Evolutionary conservation across 2,797 vertebrate genomes (phyloP), one percentile per base, ranked within the genome.

Genomic region (Scolopax bukidnonensis): DNA sequence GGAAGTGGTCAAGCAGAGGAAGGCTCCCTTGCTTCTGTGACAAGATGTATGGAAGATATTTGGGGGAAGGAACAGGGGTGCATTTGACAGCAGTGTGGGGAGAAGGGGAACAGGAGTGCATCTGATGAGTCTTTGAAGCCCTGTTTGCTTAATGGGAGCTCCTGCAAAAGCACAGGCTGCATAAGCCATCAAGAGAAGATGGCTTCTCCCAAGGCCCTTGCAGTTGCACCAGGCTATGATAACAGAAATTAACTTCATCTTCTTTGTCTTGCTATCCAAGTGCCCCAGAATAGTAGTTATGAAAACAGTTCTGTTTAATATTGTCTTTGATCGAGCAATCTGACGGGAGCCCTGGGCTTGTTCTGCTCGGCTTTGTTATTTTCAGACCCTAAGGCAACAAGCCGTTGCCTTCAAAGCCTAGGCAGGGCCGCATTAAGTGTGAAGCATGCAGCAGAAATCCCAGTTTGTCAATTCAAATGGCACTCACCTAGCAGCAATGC

Each of bases 381-480:
- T 98, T 98, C 95, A 97, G 65, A 96, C 95, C 97, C 96, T 97
- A 97, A 98, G 97, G 97, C 98, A 97, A 97, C 79, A 96, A 96
- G 76, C 79, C 63, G 60, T 89, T 97, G 96, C 89, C 95, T 97
- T 98, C 90, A 97, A 96, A 93, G 91, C 93, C 88, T 95, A 97
- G 93, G 95, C 87, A 96, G 96, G 91, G 90, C 89, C 92, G 79
- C 88, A 36, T 36, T 94, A 84, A 96, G 92, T 75, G 90, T 84
- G 81, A 91, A 92, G 83, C 2, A 0, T 0, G 7, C 86, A 76
- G 88, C 82, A 94, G 86, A 97, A 98, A 97, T 98, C 96, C 96
- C 94, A 95, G 59, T 95, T 97, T 98, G 97, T 97, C 97, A 94
- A 89, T 98, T 98, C 96, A 87, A 81, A 96, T 96, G 95, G 92